Percentiles rank a stretch among this genome's conserved stretches.
Conservation (phyloP, 2,888 invertebrate species). For the Craniophora ligustri region DNA sequence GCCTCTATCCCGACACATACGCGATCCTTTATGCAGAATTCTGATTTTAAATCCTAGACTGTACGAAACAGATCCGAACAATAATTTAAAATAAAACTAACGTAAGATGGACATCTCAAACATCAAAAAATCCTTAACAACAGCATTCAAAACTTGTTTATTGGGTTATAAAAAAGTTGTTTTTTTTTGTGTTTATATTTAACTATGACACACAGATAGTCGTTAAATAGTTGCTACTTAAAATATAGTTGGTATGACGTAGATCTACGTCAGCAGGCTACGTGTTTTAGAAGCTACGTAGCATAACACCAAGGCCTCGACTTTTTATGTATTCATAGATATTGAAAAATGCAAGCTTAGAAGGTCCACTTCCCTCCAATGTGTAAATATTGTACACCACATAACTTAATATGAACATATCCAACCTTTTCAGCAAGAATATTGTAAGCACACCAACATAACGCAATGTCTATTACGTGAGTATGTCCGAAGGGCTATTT, state of each 20-base stretch:
- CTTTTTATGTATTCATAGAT: conserved; percentile 46
- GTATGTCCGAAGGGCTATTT: no score
- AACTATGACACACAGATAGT: conserved; percentile 25
- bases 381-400: neutral
- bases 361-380: neutral
- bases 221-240: conserved; percentile 32
- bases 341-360: neutral
- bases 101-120: neutral
- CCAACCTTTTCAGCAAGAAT: no score
- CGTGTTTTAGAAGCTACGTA: conserved; percentile 42
- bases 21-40: no score
- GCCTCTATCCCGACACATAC: no score
- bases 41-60: no score
- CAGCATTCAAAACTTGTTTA: neutral
- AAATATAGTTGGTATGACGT: conserved; percentile 46
- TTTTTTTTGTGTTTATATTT: conserved; percentile 4
- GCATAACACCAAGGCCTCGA: conserved; percentile 36
- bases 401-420: conserved; percentile 8
- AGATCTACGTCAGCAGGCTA: conserved; percentile 40
- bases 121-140: neutral
- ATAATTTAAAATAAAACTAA: no score
- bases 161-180: neutral
- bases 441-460: no score
- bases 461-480: no score
- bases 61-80: no score